phyloP scores from a whole-genome alignment of 2,888 invertebrate species.

The Phengaris arion region DNA sequence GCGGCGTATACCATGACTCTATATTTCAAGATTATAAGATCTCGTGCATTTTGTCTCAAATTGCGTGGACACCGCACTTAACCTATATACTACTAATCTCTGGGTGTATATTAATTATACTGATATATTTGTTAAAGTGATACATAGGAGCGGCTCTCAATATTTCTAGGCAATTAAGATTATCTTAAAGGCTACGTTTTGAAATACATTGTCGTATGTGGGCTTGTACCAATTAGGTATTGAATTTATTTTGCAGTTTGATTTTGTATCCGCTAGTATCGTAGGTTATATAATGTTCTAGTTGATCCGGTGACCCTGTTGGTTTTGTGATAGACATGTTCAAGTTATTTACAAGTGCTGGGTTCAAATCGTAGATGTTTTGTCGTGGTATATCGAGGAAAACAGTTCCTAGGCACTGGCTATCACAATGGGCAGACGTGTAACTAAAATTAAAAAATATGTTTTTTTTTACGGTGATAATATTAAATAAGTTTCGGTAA shows the following conservation, averaged over 20 bases:
- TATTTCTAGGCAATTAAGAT: constrained; percentile 25
- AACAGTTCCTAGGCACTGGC: not conserved
- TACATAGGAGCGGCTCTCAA: constrained; percentile 1
- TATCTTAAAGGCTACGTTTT: constrained; percentile 22
- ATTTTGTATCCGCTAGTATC: constrained; percentile 16
- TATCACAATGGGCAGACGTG: too few relatives aligned
- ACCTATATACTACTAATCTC: not conserved
- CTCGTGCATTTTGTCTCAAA: constrained; percentile 26
- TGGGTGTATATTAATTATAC: not conserved
- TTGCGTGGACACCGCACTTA: constrained; percentile 11
- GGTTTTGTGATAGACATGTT: constrained; percentile 7
- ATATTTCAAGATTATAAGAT: constrained; percentile 34
- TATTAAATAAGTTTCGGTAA: not conserved
- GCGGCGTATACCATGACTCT: constrained; percentile 52
- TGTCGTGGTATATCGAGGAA: not conserved
- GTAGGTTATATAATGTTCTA: constrained; percentile 16
- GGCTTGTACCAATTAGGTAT: constrained; percentile 22
- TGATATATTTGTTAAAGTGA: not conserved
- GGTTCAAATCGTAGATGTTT: not conserved
- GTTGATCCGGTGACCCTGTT: constrained; percentile 6
- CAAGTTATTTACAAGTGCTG: not conserved
- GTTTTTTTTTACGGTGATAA: not conserved
- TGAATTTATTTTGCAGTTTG: constrained; percentile 10
- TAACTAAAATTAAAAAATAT: too few relatives aligned
- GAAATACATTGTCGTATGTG: constrained; percentile 23